Evolutionary conservation across 2,888 invertebrate genomes (phyloP).

Genomic region (Mythimna albipuncta): DNA sequence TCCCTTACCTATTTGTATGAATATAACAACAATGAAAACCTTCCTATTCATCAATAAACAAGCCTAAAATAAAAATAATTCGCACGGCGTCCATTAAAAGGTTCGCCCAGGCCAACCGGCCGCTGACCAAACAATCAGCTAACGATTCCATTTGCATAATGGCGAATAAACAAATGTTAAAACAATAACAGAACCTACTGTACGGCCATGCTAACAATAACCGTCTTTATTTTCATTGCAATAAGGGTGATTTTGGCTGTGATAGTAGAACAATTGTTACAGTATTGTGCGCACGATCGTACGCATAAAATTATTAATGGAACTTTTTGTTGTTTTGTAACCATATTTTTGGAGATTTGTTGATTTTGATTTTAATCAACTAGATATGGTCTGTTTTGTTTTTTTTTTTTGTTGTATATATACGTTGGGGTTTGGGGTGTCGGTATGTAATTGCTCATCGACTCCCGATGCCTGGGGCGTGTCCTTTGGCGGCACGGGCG

Average conservation of each 20-base stretch:
- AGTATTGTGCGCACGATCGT: not conserved
- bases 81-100: constrained; percentile 32
- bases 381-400: not conserved
- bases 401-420: not conserved
- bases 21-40: not conserved
- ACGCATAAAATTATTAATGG: constrained; percentile 9
- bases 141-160: constrained; percentile 55
- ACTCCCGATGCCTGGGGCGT: too few relatives aligned
- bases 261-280: not conserved
- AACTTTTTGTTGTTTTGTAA: constrained; percentile 20
- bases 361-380: constrained; percentile 33
- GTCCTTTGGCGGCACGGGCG: too few relatives aligned
- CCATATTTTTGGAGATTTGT: constrained; percentile 15
- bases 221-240: not conserved
- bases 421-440: too few relatives aligned
- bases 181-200: constrained; percentile 20
- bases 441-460: too few relatives aligned
- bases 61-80: constrained; percentile 22
- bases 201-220: not conserved
- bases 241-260: not conserved
- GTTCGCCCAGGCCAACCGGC: constrained; percentile 11
- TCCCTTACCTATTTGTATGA: not conserved
- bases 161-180: constrained; percentile 45
- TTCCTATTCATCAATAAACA: constrained; percentile 16
- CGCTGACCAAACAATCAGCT: constrained; percentile 47